Evolutionary conservation across 2,113 vertebrate species (phyloP).

Genomic region (Bambusicola thoracicus): DNA sequence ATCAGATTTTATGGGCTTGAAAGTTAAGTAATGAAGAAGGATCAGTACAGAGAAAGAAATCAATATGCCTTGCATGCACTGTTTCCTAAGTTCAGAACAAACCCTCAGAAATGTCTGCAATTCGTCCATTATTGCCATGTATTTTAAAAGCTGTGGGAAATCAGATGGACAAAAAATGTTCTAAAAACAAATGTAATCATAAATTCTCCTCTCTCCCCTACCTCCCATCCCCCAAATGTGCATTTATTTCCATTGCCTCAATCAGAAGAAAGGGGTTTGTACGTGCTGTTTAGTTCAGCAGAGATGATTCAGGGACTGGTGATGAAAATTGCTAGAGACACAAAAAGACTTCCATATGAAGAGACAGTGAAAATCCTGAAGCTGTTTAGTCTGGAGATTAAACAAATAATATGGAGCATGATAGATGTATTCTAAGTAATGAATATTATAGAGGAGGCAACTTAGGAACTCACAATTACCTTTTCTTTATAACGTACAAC

Average conservation of each 20-base stretch:
- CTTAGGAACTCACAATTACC: not conserved
- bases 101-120: not conserved
- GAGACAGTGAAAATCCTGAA: constrained; percentile 2
- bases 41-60: constrained; percentile 40
- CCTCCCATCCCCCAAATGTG: not conserved
- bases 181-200: not conserved
- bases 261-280: not conserved
- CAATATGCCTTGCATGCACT: not conserved
- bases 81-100: constrained; percentile 7
- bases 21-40: constrained; percentile 37
- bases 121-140: not conserved
- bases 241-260: not conserved
- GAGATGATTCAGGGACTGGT: not conserved
- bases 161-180: not conserved
- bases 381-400: not conserved
- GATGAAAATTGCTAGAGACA: not conserved
- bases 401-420: not conserved
- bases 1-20: constrained; percentile 18
- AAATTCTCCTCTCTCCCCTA: not conserved
- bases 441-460: not conserved
- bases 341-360: constrained; percentile 2
- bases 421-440: not conserved
- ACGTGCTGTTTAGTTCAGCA: not conserved
- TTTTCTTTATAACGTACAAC: not conserved
- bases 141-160: constrained; percentile 17